phyloP scores from a whole-genome alignment of 2,797 vertebrate genomes.

The Pipistrellus pipistrellus region DNA sequence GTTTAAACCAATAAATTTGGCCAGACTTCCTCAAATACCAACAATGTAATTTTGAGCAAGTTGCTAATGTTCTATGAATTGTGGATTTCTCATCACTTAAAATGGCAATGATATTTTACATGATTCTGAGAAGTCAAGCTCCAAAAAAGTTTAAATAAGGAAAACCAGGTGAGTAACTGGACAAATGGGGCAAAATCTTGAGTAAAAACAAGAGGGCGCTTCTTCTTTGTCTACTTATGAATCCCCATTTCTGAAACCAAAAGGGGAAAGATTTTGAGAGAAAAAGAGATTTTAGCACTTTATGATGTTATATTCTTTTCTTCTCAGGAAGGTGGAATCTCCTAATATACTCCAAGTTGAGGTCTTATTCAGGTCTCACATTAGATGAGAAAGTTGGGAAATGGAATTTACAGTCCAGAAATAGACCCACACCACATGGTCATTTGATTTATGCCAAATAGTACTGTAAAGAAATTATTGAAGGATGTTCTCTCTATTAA shows the following conservation, averaged over 20 bases:
- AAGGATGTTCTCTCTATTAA: neutral
- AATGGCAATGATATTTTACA: neutral
- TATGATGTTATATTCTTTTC: neutral
- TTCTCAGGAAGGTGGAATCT: neutral
- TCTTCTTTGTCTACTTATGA: neutral
- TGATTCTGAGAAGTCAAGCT: neutral
- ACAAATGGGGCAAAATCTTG: neutral
- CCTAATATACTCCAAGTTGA: neutral
- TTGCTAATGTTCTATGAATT: neutral
- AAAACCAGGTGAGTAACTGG: neutral
- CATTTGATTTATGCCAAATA: neutral
- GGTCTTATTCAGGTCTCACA: neutral
- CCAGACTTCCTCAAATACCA: rapidly evolving
- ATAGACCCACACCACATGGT: neutral
- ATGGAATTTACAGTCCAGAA: neutral
- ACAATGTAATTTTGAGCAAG: neutral
- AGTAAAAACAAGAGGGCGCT: neutral
- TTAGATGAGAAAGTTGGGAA: neutral
- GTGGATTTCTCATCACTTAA: neutral
- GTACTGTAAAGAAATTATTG: neutral
- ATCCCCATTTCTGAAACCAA: neutral
- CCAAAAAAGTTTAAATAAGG: neutral
- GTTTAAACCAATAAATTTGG: neutral
- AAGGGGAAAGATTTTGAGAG: neutral
- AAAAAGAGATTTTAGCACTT: neutral